phyloP scores from a whole-genome alignment of 2,113 vertebrate genomes.

The Acinonyx jubatus region DNA sequence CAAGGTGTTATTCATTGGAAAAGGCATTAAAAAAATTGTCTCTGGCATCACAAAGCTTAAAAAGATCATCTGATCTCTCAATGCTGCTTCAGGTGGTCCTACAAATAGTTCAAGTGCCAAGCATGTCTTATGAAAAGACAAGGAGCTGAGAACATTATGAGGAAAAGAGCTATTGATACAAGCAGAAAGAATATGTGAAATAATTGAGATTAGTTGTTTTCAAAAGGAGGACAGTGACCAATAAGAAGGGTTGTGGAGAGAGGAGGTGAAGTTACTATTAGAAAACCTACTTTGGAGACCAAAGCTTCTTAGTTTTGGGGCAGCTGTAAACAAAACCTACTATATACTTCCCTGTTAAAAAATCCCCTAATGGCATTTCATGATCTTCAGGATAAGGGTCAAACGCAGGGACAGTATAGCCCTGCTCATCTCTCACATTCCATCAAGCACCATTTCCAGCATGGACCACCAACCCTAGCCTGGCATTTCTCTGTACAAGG shows the following conservation, averaged over 20 bases:
- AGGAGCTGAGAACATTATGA: neutral
- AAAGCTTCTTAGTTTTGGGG: neutral
- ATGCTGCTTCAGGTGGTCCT: conserved; percentile 16
- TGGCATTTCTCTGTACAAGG: neutral
- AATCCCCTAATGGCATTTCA: neutral
- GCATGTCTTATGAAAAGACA: neutral
- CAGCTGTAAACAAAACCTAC: neutral
- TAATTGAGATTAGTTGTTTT: neutral
- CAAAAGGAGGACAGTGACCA: neutral
- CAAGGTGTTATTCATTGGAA: neutral
- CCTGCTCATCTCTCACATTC: neutral
- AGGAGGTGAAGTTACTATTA: neutral
- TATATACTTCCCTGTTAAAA: neutral
- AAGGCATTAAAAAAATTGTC: neutral
- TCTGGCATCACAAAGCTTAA: conserved; percentile 2
- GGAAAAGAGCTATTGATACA: neutral
- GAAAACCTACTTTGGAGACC: neutral
- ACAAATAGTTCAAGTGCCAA: neutral
- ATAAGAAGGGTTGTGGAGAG: neutral
- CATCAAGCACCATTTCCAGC: neutral
- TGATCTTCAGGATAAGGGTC: neutral
- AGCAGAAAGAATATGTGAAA: neutral
- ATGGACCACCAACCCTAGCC: neutral
- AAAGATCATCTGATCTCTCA: conserved; percentile 44
- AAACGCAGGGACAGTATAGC: fast-evolving